Evolutionary conservation across 1,140 invertebrate species (phyloP).

Genomic region (Thaumatotibia leucotreta): DNA sequence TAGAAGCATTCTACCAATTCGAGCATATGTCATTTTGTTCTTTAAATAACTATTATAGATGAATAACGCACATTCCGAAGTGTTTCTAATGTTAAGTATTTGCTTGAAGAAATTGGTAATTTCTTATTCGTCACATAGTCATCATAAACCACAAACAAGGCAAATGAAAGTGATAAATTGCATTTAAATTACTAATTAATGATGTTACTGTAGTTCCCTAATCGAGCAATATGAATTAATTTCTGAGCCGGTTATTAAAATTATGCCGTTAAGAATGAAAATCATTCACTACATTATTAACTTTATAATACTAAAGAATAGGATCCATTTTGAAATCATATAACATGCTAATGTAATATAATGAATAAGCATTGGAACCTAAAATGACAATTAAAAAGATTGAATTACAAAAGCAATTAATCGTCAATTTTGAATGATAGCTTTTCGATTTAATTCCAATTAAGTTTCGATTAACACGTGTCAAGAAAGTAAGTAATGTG

Average conservation of each 20-base stretch:
- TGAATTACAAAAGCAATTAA: background rate
- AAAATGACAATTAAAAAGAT: background rate
- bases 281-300: background rate
- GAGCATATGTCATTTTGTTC: too few species aligned
- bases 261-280: background rate
- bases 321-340: conserved; percentile 5
- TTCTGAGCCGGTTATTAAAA: conserved; percentile 27
- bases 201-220: background rate
- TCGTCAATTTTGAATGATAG: background rate
- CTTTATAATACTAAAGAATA: background rate
- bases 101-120: background rate
- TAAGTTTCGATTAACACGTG: background rate
- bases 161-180: conserved; percentile 17
- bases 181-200: conserved; percentile 36
- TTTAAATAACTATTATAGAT: too few species aligned
- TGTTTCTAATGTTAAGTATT: background rate
- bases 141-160: background rate
- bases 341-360: too few species aligned
- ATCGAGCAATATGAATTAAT: background rate
- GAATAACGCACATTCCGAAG: background rate
- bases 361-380: background rate
- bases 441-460: background rate
- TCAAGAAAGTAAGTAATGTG: background rate
- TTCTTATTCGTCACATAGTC: background rate
- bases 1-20: too few species aligned